Percentiles rank a stretch among this genome's conserved stretches.
Conservation (phyloP, 37 sponge, comb jelly and placozoan species). For the Cladorhizidae sp. region DNA sequence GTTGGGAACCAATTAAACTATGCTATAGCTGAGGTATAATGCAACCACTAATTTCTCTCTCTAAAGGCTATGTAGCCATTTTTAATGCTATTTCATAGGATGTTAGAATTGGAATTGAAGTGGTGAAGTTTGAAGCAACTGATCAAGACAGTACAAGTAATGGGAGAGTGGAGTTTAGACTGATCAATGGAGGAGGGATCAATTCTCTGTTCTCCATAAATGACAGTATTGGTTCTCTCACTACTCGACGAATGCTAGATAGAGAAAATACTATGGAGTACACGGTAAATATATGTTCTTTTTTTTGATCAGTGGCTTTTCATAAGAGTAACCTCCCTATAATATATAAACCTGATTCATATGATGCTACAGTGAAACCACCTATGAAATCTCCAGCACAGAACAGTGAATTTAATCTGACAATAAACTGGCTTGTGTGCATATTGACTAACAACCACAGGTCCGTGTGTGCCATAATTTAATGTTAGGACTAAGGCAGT, state of each 20-base stretch:
- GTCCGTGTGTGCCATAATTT: too few species aligned
- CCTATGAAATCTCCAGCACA: neutral
- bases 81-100: neutral
- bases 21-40: neutral
- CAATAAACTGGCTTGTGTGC: too few species aligned
- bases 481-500: too few species aligned
- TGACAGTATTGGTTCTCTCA: neutral
- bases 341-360: too few species aligned
- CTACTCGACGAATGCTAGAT: neutral
- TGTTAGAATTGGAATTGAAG: neutral
- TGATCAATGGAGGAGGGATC: neutral
- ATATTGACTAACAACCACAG: too few species aligned
- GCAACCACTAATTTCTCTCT: neutral
- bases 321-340: too few species aligned
- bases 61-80: neutral
- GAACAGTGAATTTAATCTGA: neutral
- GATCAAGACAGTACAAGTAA: slow-evolving; percentile 23
- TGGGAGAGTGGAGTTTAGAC: neutral
- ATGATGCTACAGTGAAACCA: too few species aligned
- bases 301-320: too few species aligned
- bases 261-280: slow-evolving; percentile 16
- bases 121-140: neutral
- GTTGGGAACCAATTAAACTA: neutral
- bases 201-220: neutral
- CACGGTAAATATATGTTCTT: neutral